A percentile compares a stretch with the other conserved stretches of the same genome.
Evolutionary conservation across 2,113 vertebrate genomes (phyloP).

Genomic region (Melanostigma gelatinosum): DNA sequence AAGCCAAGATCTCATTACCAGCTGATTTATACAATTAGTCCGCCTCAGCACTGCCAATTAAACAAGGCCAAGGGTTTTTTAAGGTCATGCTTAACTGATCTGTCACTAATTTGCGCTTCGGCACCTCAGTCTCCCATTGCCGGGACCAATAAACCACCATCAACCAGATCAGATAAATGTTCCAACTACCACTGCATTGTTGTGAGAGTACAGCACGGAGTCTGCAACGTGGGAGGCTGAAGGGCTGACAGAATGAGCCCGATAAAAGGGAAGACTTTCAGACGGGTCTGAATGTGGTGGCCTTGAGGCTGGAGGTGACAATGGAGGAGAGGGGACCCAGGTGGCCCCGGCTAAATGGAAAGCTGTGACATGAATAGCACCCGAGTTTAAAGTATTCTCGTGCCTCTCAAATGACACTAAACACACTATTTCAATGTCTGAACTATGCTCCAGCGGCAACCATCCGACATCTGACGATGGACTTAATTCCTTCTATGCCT

Average conservation of each 20-base stretch:
- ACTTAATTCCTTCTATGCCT: slow-evolving; percentile 65
- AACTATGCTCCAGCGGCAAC: slow-evolving; percentile 49
- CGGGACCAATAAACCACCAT: slow-evolving; percentile 65
- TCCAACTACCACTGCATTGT: slow-evolving; percentile 59
- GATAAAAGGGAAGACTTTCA: slow-evolving; percentile 66
- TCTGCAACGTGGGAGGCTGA: slow-evolving; percentile 62
- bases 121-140: slow-evolving; percentile 76
- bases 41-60: slow-evolving; percentile 88
- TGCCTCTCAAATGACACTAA: slow-evolving; percentile 60
- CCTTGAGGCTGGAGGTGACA: slow-evolving; percentile 79
- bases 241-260: slow-evolving; percentile 66
- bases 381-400: slow-evolving; percentile 63
- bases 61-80: slow-evolving; percentile 88
- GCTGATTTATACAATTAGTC: slow-evolving; percentile 89
- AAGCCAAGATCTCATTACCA: slow-evolving; percentile 89
- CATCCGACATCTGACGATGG: slow-evolving; percentile 57
- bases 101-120: slow-evolving; percentile 83
- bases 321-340: slow-evolving; percentile 67
- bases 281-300: slow-evolving; percentile 65
- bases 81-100: slow-evolving; percentile 90
- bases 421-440: slow-evolving; percentile 48
- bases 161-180: slow-evolving; percentile 63
- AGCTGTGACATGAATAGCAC: slow-evolving; percentile 74
- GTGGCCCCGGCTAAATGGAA: slow-evolving; percentile 77
- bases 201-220: slow-evolving; percentile 47